A percentile compares a stretch with the other conserved stretches of the same genome.
These are phyloP conservation scores for Hirundichthys speculiger DNA, from an alignment of 2,113 vertebrate genomes.

Conservation along the genomic window DNA sequence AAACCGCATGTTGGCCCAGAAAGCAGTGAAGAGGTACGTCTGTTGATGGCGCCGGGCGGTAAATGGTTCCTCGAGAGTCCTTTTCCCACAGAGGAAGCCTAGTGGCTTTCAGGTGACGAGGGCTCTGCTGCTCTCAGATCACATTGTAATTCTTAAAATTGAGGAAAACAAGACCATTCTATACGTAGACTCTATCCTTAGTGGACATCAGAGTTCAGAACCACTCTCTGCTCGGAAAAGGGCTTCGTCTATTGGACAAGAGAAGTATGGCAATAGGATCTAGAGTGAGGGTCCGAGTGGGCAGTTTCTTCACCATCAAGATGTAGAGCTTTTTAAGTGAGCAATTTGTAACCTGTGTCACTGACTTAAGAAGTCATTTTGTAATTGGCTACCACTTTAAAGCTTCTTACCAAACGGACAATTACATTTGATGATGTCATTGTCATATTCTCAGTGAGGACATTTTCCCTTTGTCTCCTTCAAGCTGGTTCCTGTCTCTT, in stretches of 20 bases:
- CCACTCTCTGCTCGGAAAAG: slow-evolving; percentile 20
- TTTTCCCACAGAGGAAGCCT: slow-evolving; percentile 22
- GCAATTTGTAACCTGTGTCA: slow-evolving; percentile 40
- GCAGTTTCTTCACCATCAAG: slow-evolving; percentile 49
- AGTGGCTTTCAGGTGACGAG: background rate
- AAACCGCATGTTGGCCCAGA: slow-evolving; percentile 98
- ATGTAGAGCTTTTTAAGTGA: slow-evolving; percentile 65
- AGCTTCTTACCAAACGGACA: slow-evolving; percentile 9
- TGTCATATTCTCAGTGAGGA: slow-evolving; percentile 30
- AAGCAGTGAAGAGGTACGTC: slow-evolving; percentile 93
- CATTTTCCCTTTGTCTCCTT: slow-evolving; percentile 15
- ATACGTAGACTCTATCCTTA: slow-evolving; percentile 27
- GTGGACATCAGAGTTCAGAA: slow-evolving; percentile 14
- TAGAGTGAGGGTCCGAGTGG: slow-evolving; percentile 27
- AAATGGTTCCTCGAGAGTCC: slow-evolving; percentile 41
- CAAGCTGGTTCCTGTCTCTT: slow-evolving; percentile 27
- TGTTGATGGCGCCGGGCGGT: slow-evolving; percentile 1
- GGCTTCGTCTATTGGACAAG: slow-evolving; percentile 13
- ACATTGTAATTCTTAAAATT: slow-evolving; percentile 41
- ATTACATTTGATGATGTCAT: slow-evolving; percentile 28
- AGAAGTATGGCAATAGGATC: background rate
- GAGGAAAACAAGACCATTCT: slow-evolving; percentile 12
- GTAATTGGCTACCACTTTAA: slow-evolving; percentile 43
- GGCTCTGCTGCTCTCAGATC: slow-evolving; percentile 21
- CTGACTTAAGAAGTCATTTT: slow-evolving; percentile 23